A percentile compares a stretch with the other conserved stretches of the same genome.
Evolutionary conservation across 2,113 vertebrate species (phyloP).

Genomic region (Heteronetta atricapilla): DNA sequence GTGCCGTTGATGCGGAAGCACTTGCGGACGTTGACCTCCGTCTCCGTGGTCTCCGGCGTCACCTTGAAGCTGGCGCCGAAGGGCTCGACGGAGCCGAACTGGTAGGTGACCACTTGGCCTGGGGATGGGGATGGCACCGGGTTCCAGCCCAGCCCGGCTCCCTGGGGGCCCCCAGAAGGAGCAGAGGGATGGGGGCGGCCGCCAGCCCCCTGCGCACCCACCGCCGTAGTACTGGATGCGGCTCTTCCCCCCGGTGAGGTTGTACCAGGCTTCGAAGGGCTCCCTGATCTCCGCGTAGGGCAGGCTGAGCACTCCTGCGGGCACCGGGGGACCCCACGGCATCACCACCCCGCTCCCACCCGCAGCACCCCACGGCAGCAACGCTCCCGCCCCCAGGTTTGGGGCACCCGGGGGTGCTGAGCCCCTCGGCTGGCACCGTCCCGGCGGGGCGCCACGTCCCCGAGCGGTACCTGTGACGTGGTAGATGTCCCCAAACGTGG

Average conservation of each 20-base stretch:
- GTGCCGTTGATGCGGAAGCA: conserved; percentile 83
- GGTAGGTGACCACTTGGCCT: conserved; percentile 81
- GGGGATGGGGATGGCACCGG: background rate
- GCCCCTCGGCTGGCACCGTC: background rate
- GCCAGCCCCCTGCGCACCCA: background rate
- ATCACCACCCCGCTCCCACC: background rate
- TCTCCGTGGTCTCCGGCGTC: conserved; percentile 79
- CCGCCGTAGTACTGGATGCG: conserved; percentile 78
- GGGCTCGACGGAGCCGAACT: conserved; percentile 69
- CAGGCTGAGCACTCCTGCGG: conserved; percentile 75
- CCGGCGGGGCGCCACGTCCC: fast-evolving
- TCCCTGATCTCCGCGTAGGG: conserved; percentile 84
- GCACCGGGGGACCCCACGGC: fast-evolving
- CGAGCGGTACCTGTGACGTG: background rate
- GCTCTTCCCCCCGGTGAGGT: conserved; percentile 72
- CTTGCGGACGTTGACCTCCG: conserved; percentile 74
- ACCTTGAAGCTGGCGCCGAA: conserved; percentile 77
- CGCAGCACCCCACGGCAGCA: fast-evolving
- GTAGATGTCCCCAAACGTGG: conserved; percentile 34
- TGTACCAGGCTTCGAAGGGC: conserved; percentile 85
- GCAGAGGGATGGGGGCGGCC: background rate
- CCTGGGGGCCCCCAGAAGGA: background rate
- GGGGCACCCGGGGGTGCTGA: background rate
- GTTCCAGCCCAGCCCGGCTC: background rate
- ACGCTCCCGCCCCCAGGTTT: background rate